A percentile compares a stretch with the other conserved stretches of the same genome.
These are phyloP conservation scores for Colletes collaris DNA, from an alignment of 2,888 invertebrate genomes.

Conservation along the genomic window DNA sequence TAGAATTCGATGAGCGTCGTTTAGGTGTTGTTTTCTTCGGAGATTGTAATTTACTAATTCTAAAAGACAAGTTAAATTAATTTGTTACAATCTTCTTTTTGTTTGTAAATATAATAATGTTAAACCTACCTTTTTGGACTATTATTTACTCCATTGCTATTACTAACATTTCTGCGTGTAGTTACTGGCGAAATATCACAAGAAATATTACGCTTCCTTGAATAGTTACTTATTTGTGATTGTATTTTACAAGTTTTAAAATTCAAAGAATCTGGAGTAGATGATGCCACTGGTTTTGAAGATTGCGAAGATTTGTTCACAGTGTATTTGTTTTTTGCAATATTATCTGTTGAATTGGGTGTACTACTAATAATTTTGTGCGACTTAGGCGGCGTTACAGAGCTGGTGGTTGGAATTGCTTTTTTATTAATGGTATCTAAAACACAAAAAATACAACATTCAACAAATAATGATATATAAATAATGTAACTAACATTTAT, in stretches of 20 bases:
- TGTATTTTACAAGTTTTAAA: slow-evolving; percentile 22
- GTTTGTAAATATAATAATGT: not conserved
- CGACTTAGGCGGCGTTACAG: slow-evolving; percentile 69
- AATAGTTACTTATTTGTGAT: slow-evolving; percentile 7
- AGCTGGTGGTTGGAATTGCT: slow-evolving; percentile 31
- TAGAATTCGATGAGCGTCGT: slow-evolving; percentile 42
- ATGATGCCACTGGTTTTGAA: slow-evolving; percentile 76
- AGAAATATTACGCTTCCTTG: slow-evolving; percentile 57
- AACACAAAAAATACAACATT: slow-evolving; percentile 11
- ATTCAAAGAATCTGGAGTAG: slow-evolving; percentile 74
- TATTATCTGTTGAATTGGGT: slow-evolving; percentile 68
- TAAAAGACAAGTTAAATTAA: slow-evolving; percentile 35
- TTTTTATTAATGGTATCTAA: slow-evolving; percentile 61
- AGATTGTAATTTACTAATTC: slow-evolving; percentile 56
- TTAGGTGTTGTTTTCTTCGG: slow-evolving; percentile 60
- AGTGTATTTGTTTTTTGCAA: not conserved
- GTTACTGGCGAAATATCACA: slow-evolving; percentile 75
- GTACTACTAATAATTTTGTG: slow-evolving; percentile 74
- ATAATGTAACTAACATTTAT: not conserved
- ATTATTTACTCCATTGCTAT: slow-evolving; percentile 33
- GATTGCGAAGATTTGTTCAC: slow-evolving; percentile 67
- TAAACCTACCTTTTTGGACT: slow-evolving; percentile 64
- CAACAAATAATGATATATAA: slow-evolving; percentile 1
- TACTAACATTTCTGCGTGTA: slow-evolving; percentile 49
- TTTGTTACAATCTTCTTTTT: not conserved